Percentiles rank a stretch among this genome's conserved stretches.
phyloP scores from a whole-genome alignment of 2,113 vertebrate genomes.

The Corythornis cristatus region DNA sequence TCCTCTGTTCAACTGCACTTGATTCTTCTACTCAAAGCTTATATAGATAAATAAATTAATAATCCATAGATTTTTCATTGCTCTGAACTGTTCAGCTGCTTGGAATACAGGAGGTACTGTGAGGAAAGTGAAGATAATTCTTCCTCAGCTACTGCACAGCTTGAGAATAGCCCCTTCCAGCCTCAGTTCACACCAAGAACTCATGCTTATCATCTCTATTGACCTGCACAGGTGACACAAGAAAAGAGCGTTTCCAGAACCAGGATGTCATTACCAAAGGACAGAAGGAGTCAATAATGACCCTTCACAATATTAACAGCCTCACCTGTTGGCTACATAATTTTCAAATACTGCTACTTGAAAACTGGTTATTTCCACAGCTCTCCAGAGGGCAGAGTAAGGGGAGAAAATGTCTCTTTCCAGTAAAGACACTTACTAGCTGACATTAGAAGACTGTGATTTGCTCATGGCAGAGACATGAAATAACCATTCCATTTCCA shows the following conservation, averaged over 20 bases:
- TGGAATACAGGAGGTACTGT: neutral
- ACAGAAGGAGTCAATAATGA: neutral
- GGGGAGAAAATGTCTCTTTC: neutral
- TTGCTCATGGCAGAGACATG: neutral
- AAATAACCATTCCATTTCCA: neutral
- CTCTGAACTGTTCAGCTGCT: neutral
- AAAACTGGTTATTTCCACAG: neutral
- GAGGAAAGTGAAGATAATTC: neutral
- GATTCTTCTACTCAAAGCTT: neutral
- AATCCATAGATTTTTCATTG: neutral
- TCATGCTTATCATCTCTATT: neutral
- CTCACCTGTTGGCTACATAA: neutral
- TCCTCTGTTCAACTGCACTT: neutral
- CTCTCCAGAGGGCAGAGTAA: neutral
- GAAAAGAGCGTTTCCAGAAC: conserved; percentile 10
- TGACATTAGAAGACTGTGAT: neutral
- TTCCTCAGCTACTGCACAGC: neutral
- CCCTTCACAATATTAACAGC: conserved; percentile 6
- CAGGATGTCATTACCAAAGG: conserved; percentile 10
- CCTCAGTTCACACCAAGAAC: neutral
- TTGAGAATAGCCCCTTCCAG: conserved; percentile 23
- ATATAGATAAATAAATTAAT: neutral
- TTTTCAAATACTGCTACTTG: neutral
- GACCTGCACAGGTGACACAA: neutral
- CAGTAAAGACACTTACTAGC: neutral